Evolutionary conservation across 2,888 invertebrate species (phyloP).

Genomic region (Mylabris sibirica): DNA sequence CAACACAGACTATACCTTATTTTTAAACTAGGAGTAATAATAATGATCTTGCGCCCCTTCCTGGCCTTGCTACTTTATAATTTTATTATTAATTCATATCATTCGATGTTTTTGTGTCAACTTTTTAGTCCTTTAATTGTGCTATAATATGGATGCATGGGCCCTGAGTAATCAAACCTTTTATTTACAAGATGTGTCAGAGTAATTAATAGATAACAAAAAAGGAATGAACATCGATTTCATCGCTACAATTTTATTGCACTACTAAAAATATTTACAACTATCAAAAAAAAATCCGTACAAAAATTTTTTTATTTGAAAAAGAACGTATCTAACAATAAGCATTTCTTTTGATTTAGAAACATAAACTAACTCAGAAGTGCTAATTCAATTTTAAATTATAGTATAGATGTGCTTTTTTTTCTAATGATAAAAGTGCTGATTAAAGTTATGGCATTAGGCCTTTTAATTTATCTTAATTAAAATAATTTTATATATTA

Average conservation of each 20-base stretch:
- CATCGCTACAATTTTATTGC: not conserved
- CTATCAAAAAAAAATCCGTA: slow-evolving; percentile 8
- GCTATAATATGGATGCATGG: no score
- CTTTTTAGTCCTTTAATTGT: no score
- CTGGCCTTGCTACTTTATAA: no score
- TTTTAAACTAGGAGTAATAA: no score
- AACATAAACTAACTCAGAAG: not conserved
- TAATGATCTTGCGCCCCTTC: no score
- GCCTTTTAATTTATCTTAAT: not conserved
- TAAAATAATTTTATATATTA: slow-evolving; percentile 14
- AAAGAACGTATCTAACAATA: not conserved
- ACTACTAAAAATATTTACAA: slow-evolving; percentile 7
- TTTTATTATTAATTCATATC: no score
- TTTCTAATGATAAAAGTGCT: not conserved
- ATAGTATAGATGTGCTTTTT: not conserved
- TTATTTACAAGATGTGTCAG: no score
- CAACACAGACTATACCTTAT: no score
- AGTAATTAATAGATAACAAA: no score
- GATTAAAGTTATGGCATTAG: not conserved
- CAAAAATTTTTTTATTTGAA: slow-evolving; percentile 6
- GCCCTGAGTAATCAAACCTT: no score
- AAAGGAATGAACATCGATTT: not conserved
- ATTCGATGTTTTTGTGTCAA: no score
- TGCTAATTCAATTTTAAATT: slow-evolving; percentile 1
- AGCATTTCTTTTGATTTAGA: not conserved